Evolutionary conservation across 1,140 invertebrate species (phyloP), one percentile per base, ranked within the genome.

Genomic region (Varroa destructor): DNA sequence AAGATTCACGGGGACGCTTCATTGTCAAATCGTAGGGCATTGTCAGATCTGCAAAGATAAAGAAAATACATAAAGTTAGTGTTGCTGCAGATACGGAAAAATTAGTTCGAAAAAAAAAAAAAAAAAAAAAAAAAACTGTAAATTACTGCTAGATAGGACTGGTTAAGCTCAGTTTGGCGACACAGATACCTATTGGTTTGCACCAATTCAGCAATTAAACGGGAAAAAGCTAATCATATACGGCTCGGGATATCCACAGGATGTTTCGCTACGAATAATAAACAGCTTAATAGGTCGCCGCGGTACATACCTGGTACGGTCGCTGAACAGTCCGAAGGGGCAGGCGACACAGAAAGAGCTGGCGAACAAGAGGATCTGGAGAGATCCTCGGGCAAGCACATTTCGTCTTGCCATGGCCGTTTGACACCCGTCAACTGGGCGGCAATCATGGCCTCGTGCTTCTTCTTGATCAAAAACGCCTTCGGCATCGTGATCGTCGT

Each of bases 381-480:
- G 61, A 67, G 61, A 37, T 67, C 61, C 40, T 67, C 61, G 2
- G 61, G 61, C 61, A 67, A 4, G 5, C 46, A 40, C 61, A 67
- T 67, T 12, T 67, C 61, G 8, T 67, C 61, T 46, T 36, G 61
- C 61, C 61, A 67, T 12, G 61, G 61, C 12, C 61, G 61, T 37
- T 67, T 67, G 61, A 67, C 61, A 8, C 61, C 61, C 12, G 61
- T 67, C 40, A 67, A 14, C 61, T 67, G 61, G 37, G 61, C 61
- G 36, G 61, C 61, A 12, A 67, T 43, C 61, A 67, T 67, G 61
- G 61, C 61, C 36, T 67, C 61, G 61, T 67, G 61, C 46, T 67
- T 67, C 37, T 67, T 67, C 61, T 67, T 67, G 61, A 67, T 67
- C 40, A 67, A 37, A 67, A 67, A 67, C 40, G 61, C 61, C 46